Base-by-base conservation (phyloP, 2,888 invertebrate genomes). In the Gari tellinella region DNA sequence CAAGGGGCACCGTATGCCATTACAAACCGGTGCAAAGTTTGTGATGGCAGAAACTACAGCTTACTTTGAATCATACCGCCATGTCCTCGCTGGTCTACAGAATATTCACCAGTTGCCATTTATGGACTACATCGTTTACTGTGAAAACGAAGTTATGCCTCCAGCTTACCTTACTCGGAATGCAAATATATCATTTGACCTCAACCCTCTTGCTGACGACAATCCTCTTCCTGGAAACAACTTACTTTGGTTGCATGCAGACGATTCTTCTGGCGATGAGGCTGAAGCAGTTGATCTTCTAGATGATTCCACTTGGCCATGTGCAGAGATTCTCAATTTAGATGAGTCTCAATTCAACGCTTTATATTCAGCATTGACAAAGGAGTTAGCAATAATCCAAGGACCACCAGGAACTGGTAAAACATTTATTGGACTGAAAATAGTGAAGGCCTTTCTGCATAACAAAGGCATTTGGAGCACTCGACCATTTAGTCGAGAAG, bases 371-470 rank as follows among this genome's bases (percentile, higher is more conserved):
- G 89, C 90, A 2, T 70, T 92, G 3, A 88, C 88, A 12, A 83
- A 85, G 51, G 89, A 91, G 56, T 82, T 91, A 63, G 85, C 88
- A 1, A 72, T 91, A 19, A 89, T 90, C 26, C 91, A 92, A 81
- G 91, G 97, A 0, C 97, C 97, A 0, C 97, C 97, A 0, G 97
- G 97, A 3, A 97, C 97, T 0, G 97, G 97, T 0, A 97, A 97
- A 93, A 96, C 97, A 0, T 95, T 94, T 89, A 90, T 97, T 78
- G 96, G 96, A 0, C 92, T 96, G 38, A 95, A 95, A 93, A 94
- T 97, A 19, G 94, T 95, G 0, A 82, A 89, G 52, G 80, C 94
- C 0, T 88, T 97, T 31, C 90, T 96, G 0, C 91, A 93, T 68
- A 96, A 95, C 89, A 79, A 82, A 15, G 37, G 77, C 0, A 38